These are phyloP conservation scores for Euspilapteryx auroguttella DNA, from an alignment of 2,888 invertebrate species.

Conservation along the genomic window DNA sequence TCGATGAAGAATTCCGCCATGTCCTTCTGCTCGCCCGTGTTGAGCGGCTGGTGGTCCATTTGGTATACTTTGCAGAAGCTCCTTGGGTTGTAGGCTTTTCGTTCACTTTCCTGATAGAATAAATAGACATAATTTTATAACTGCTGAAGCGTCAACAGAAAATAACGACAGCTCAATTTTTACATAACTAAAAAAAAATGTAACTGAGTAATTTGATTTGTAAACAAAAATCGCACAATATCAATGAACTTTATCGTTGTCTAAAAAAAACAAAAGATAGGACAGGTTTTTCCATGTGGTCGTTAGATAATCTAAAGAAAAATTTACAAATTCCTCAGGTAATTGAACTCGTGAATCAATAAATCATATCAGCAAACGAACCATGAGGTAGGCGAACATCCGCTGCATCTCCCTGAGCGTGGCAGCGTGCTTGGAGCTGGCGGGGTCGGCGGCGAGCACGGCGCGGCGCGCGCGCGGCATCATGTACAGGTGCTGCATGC, in stretches of 20 bases:
- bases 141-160: no score
- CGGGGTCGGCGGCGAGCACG: slow-evolving; percentile 76
- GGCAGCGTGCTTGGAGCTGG: slow-evolving; percentile 75
- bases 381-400: slow-evolving; percentile 92
- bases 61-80: slow-evolving; percentile 96
- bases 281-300: no score
- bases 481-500: slow-evolving; percentile 97
- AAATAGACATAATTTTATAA: background rate
- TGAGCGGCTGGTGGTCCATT: slow-evolving; percentile 95
- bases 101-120: slow-evolving; percentile 76
- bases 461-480: slow-evolving; percentile 91
- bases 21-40: slow-evolving; percentile 96
- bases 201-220: no score
- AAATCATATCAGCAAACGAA: no score
- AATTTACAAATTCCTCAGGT: no score
- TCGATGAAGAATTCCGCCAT: slow-evolving; percentile 99
- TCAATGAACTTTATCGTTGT: no score
- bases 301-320: no score
- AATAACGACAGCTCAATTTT: no score
- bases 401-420: slow-evolving; percentile 87
- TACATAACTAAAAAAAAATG: no score
- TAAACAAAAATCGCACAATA: no score
- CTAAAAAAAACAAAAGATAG: no score
- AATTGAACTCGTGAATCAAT: no score
- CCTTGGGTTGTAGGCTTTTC: slow-evolving; percentile 93